Evolutionary conservation across 2,113 vertebrate species (phyloP).

Genomic region (Lagenorhynchus albirostris): DNA sequence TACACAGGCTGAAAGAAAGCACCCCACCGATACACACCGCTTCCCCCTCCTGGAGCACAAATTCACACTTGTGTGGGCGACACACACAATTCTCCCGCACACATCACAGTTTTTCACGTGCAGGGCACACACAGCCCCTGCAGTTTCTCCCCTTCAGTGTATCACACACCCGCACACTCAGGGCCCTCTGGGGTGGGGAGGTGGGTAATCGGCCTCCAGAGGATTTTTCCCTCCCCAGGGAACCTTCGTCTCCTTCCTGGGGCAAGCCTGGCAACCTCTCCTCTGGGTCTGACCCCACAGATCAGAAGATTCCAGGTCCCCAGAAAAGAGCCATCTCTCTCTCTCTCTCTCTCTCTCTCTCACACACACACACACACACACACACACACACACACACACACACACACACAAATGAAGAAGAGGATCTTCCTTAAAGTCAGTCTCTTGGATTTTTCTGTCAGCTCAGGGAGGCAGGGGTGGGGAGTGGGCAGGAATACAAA

Average conservation of each 20-base stretch:
- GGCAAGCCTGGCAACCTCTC: not conserved
- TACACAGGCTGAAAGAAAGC: not conserved
- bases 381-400: not conserved
- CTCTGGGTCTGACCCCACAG: not conserved
- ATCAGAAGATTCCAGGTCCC: not conserved
- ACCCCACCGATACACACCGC: not conserved
- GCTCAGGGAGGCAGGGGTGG: not conserved
- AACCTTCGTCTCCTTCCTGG: not conserved
- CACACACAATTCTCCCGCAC: not conserved
- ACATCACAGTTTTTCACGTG: not conserved
- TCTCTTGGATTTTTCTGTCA: constrained; percentile 46
- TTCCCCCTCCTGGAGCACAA: not conserved
- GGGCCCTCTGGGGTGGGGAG: not conserved
- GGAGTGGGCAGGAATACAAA: not conserved
- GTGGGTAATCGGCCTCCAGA: not conserved
- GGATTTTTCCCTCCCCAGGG: not conserved
- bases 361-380: too few relatives aligned
- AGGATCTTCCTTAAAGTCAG: not conserved
- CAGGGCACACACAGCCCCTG: not conserved
- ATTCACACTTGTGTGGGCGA: not conserved
- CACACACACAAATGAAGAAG: not conserved
- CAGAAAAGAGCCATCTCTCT: not conserved
- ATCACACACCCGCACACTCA: not conserved
- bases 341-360: not conserved
- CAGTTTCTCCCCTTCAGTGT: not conserved